Evolutionary conservation across 2,113 vertebrate genomes (phyloP), one percentile per base, ranked within the genome.

Genomic region (Spea bombifrons): DNA sequence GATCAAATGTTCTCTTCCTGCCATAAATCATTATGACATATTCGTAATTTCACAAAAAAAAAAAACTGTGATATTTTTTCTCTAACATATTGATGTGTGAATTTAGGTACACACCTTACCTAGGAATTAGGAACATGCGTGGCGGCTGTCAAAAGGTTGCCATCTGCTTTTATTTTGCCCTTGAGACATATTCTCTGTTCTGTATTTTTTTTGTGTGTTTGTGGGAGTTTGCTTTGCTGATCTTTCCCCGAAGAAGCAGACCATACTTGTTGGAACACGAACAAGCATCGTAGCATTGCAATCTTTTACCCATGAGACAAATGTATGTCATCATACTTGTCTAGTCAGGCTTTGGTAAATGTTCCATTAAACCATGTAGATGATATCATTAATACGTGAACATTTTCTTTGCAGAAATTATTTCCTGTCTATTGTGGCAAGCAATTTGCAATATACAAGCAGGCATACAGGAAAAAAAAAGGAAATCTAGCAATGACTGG

Each of bases 151-250:
- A 78, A 78, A 78, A 72, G 69, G 68, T 65, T 78, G 61, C 76
- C 69, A 78, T 78, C 76, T 72, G 76, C 59, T 78, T 71, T 46
- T 55, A 66, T 64, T 72, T 78, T 71, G 57, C 76, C 76, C 69
- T 78, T 50, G 69, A 78, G 76, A 78, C 49, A 78, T 72, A 16
- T 63, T 70, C 69, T 64, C 59, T 72, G 47, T 78, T 72, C 59
- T 55, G 43, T 66, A 72, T n/a, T 53, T 72, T 49, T 61, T 44
- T 15, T 9, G 9, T 66, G 67, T 61, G 69, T 72, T 72, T 78
- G 71, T 46, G 17, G 76, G 69, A 71, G 61, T 72, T 66, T 72
- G 52, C 76, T 71, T 78, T 72, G 49, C 61, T 16, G 64, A 13
- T 57, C 59, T 72, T 78, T 50, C 49, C 76, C 76, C 66, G 43